Evolutionary conservation across 2,113 vertebrate species (phyloP).

Genomic region (Prochilodus magdalenae): DNA sequence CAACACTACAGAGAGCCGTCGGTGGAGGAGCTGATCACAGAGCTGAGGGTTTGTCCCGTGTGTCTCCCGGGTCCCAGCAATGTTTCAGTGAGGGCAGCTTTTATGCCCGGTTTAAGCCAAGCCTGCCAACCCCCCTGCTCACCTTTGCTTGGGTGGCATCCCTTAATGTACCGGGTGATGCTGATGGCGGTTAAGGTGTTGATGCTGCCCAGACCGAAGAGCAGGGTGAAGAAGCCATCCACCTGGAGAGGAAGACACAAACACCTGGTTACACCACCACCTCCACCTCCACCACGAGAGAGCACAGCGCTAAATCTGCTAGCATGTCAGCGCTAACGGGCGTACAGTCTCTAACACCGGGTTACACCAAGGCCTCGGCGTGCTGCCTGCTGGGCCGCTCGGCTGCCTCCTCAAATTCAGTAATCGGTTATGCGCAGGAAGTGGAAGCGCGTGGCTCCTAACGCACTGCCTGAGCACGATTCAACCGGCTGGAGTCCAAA

Average conservation of each 20-base stretch:
- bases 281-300: too few relatives aligned
- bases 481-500: background rate
- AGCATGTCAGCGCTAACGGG: background rate
- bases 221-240: constrained; percentile 85
- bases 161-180: constrained; percentile 83
- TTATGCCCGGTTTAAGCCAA: too few relatives aligned
- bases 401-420: background rate
- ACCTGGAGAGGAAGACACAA: constrained; percentile 69
- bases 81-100: too few relatives aligned
- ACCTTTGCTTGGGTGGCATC: constrained; percentile 79
- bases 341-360: background rate
- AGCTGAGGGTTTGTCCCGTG: too few relatives aligned
- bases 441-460: background rate
- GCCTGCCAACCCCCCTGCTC: constrained; percentile 21
- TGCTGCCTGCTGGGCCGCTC: background rate
- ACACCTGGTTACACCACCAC: too few relatives aligned
- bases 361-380: too few relatives aligned
- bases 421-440: background rate
- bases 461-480: background rate
- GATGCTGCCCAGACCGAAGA: constrained; percentile 86
- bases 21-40: too few relatives aligned
- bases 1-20: too few relatives aligned
- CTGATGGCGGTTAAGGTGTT: constrained; percentile 86
- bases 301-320: background rate
- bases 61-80: too few relatives aligned